Evolutionary conservation across 1,140 invertebrate genomes (phyloP).

Genomic region (Drosophila sulfurigaster): DNA sequence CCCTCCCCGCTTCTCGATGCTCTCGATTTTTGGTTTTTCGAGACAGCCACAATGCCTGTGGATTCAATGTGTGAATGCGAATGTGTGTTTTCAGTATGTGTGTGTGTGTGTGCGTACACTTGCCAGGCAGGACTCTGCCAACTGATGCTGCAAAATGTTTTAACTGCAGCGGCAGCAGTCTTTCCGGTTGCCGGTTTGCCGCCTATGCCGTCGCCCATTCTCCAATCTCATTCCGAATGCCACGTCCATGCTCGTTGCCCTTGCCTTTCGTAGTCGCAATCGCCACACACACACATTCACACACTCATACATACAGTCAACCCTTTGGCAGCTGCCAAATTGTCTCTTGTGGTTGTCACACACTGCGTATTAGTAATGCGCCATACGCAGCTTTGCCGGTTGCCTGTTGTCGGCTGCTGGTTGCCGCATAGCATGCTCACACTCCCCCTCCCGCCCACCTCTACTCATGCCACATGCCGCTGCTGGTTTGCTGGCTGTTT

Average conservation of each 20-base stretch:
- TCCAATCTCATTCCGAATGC: conserved; percentile 1
- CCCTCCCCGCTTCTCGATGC: conserved; percentile 27
- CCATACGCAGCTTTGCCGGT: conserved; percentile 61
- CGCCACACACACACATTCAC: conserved; percentile 14
- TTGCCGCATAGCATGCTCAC: background rate
- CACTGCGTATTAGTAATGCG: conserved; percentile 82
- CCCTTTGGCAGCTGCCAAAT: conserved; percentile 82
- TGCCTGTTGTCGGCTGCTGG: background rate
- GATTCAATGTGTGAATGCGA: conserved; percentile 47
- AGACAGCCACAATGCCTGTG: conserved; percentile 72
- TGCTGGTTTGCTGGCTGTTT: conserved; percentile 35
- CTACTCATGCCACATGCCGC: background rate
- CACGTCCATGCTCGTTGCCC: background rate
- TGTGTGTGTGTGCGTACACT: conserved; percentile 20
- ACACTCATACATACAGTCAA: conserved; percentile 33
- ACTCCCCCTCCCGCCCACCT: background rate
- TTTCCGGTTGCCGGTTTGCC: conserved; percentile 62
- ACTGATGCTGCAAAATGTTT: conserved; percentile 66
- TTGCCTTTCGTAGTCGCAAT: conserved; percentile 20
- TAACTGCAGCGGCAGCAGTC: conserved; percentile 69
- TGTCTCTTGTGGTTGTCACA: conserved; percentile 82
- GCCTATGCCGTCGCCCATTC: conserved; percentile 35
- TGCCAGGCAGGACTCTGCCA: conserved; percentile 40
- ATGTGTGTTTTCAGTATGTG: conserved; percentile 45
- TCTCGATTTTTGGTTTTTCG: conserved; percentile 75